phyloP scores from a whole-genome alignment of 2,113 vertebrate species.

The Callithrix jacchus region DNA sequence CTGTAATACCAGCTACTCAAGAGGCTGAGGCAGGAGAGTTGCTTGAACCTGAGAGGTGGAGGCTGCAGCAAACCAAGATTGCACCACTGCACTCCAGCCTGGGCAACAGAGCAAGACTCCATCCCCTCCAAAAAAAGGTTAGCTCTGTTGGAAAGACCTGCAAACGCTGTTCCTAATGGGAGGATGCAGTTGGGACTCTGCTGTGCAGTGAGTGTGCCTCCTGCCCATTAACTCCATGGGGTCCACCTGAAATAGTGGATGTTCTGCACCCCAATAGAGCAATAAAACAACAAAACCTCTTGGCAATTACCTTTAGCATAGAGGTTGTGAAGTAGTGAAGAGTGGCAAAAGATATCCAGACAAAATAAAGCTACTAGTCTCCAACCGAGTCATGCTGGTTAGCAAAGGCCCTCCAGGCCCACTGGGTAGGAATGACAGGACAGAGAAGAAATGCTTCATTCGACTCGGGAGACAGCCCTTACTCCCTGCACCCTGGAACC shows the following conservation, averaged over 20 bases:
- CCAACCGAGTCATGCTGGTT: neutral
- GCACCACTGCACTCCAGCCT: too few relatives aligned
- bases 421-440: neutral
- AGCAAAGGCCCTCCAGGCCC: neutral
- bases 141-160: neutral
- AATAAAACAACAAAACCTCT: neutral
- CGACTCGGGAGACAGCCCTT: neutral
- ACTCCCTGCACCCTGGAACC: neutral
- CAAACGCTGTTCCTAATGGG: accelerated
- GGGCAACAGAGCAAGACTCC: too few relatives aligned
- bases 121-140: neutral
- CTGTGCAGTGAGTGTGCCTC: accelerated
- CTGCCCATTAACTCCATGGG: too few relatives aligned
- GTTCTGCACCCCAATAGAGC: neutral
- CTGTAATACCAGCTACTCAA: too few relatives aligned
- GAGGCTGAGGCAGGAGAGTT: too few relatives aligned
- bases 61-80: too few relatives aligned
- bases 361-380: neutral
- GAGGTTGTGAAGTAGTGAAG: neutral
- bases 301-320: neutral
- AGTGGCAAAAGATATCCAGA: neutral
- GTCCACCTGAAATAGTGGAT: neutral
- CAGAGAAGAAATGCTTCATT: neutral
- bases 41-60: too few relatives aligned
- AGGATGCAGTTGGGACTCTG: neutral